Conservation (phyloP, 2,113 vertebrate genomes). For the Chaetura pelagica region DNA sequence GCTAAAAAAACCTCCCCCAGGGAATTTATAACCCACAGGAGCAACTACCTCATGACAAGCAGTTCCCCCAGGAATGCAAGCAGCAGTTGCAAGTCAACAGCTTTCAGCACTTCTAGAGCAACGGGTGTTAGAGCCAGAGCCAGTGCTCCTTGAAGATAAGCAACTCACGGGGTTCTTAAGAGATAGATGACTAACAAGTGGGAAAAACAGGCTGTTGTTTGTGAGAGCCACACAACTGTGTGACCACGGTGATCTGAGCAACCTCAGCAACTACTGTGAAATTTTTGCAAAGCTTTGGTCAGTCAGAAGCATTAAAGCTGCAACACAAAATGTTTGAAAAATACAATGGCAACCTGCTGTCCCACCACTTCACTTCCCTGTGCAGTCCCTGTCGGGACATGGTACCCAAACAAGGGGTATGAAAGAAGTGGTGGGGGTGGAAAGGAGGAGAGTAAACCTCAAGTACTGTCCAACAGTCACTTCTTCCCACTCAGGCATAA, state of each 20-base stretch:
- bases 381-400: not conserved
- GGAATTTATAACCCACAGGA: constrained; percentile 28
- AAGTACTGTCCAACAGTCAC: not conserved
- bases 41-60: not conserved
- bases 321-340: not conserved
- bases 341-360: not conserved
- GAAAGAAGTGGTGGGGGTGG: not conserved
- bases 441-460: not conserved
- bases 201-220: not conserved
- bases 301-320: not conserved
- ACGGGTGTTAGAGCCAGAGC: not conserved
- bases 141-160: not conserved
- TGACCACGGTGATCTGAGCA: not conserved
- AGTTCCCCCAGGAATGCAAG: accelerated
- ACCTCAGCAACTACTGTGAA: not conserved
- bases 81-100: not conserved
- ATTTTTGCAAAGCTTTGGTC: not conserved
- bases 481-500: not conserved
- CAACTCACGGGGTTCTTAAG: not conserved
- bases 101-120: constrained; percentile 6
- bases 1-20: not conserved
- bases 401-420: not conserved
- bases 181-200: not conserved
- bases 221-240: not conserved
- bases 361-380: not conserved